These are phyloP conservation scores for Poecilia picta DNA, from an alignment of 2,797 vertebrate species.

Conservation along the genomic window DNA sequence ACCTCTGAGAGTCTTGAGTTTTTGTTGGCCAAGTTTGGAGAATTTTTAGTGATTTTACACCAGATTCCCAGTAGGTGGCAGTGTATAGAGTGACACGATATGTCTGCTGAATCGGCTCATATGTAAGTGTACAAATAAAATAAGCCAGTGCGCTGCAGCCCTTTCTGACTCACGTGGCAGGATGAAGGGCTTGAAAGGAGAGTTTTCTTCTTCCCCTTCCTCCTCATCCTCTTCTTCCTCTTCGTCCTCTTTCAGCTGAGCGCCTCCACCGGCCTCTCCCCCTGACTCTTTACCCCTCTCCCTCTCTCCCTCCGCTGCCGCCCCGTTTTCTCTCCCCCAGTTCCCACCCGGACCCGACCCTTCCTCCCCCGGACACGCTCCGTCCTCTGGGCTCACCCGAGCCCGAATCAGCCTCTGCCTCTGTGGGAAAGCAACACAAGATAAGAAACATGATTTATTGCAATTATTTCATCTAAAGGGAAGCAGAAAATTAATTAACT, in stretches of 20 bases:
- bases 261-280: conserved; percentile 32
- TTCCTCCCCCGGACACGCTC: conserved; percentile 58
- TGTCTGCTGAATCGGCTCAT: not conserved
- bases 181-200: conserved; percentile 72
- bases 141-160: not conserved
- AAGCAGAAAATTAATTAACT: conserved; percentile 3
- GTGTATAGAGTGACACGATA: not conserved
- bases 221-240: conserved; percentile 75
- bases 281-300: conserved; percentile 44
- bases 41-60: not conserved
- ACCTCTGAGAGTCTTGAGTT: not conserved
- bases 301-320: conserved; percentile 58
- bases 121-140: not conserved
- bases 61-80: not conserved
- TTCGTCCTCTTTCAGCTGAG: conserved; percentile 72
- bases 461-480: conserved; percentile 14
- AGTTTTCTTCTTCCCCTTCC: conserved; percentile 55
- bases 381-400: conserved; percentile 69
- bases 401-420: conserved; percentile 80
- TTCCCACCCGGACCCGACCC: conserved; percentile 35
- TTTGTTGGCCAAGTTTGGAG: not conserved
- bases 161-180: conserved; percentile 73
- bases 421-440: conserved; percentile 53
- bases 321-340: conserved; percentile 75
- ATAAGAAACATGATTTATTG: conserved; percentile 1